Percentiles rank a stretch among this genome's conserved stretches.
These are phyloP conservation scores for Muschampia plurimacula DNA, from an alignment of 2,888 invertebrate genomes.

Conservation along the genomic window DNA sequence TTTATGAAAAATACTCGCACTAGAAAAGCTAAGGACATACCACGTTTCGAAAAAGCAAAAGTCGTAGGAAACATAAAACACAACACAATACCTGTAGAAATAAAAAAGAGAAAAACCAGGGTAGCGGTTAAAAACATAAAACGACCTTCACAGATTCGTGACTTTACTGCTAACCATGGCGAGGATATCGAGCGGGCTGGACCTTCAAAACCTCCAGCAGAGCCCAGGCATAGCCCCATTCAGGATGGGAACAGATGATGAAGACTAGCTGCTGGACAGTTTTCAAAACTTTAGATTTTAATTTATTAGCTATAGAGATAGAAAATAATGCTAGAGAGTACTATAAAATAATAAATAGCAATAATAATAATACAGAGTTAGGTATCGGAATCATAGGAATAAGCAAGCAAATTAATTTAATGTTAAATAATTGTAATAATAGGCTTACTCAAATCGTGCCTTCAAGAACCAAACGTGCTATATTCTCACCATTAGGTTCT, in stretches of 20 bases:
- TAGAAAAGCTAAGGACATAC: conserved; percentile 45
- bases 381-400: not conserved
- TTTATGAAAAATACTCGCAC: conserved; percentile 27
- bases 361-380: not conserved
- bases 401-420: not conserved
- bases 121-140: conserved; percentile 11
- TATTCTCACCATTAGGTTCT: conserved; percentile 42
- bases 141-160: conserved; percentile 19
- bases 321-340: conserved; percentile 1
- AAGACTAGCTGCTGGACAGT: conserved; percentile 41
- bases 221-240: conserved; percentile 7
- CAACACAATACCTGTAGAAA: conserved; percentile 42
- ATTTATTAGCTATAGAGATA: conserved; percentile 11
- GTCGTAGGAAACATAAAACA: conserved; percentile 40
- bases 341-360: not conserved
- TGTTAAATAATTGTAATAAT: not conserved
- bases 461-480: conserved; percentile 37
- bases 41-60: conserved; percentile 46
- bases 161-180: not conserved
- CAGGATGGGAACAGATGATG: conserved; percentile 36
- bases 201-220: conserved; percentile 16
- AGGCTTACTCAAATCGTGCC: conserved; percentile 20
- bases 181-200: not conserved
- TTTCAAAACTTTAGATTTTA: conserved; percentile 39
- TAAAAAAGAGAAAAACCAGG: conserved; percentile 37